Evolutionary conservation across 2,113 vertebrate genomes (phyloP).

Genomic region (Corythaixoides concolor): DNA sequence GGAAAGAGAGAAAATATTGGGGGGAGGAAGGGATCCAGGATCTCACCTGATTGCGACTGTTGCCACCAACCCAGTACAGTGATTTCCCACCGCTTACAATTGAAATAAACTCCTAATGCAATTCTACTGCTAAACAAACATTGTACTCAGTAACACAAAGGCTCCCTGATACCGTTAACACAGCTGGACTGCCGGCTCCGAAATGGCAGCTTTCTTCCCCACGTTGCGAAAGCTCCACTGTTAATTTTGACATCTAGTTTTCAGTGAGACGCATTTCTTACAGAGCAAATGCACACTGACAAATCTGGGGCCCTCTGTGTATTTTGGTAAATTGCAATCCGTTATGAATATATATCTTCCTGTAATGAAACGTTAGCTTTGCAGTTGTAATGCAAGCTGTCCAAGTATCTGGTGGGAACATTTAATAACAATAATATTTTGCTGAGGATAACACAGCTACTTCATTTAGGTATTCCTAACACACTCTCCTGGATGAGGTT

Average conservation of each 20-base stretch:
- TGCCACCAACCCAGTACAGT: background rate
- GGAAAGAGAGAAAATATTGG: background rate
- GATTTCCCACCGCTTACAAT: constrained; percentile 7
- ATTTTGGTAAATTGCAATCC: constrained; percentile 64
- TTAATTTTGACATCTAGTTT: constrained; percentile 64
- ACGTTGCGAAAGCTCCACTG: background rate
- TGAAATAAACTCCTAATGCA: constrained; percentile 18
- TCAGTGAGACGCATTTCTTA: constrained; percentile 54
- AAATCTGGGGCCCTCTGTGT: constrained; percentile 56
- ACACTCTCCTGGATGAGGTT: background rate
- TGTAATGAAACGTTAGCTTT: constrained; percentile 61
- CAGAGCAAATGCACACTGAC: constrained; percentile 60
- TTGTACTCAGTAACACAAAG: constrained; percentile 26
- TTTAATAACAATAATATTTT: constrained; percentile 63
- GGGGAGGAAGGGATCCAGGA: background rate
- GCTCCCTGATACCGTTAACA: constrained; percentile 32
- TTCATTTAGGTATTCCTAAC: constrained; percentile 28
- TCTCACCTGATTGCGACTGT: background rate
- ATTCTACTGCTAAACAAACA: constrained; percentile 28
- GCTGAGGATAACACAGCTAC: constrained; percentile 16
- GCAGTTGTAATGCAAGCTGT: constrained; percentile 19
- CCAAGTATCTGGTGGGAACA: constrained; percentile 46
- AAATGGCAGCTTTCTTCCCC: constrained; percentile 48
- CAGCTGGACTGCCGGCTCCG: constrained; percentile 27
- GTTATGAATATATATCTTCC: constrained; percentile 62